A percentile compares a stretch with the other conserved stretches of the same genome.
phyloP scores from a whole-genome alignment of 2,797 vertebrate species.

The Kryptolebias ocellatus region DNA sequence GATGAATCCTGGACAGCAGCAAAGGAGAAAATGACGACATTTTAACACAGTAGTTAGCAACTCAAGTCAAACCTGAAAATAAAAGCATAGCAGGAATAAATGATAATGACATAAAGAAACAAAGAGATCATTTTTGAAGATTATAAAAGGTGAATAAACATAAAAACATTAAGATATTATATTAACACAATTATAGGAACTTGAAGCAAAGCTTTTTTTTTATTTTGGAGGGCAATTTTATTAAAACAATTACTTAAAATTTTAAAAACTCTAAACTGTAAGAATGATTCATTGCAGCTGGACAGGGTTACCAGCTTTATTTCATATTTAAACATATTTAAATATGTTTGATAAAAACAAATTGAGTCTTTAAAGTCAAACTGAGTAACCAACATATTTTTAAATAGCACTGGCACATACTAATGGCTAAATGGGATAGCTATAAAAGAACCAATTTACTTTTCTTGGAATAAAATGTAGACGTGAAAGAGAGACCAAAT shows the following conservation, averaged over 20 bases:
- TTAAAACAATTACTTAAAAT: neutral
- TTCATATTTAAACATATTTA: no score
- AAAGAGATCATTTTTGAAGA: conserved; percentile 25
- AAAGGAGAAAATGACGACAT: conserved; percentile 45
- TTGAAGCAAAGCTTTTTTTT: conserved; percentile 16
- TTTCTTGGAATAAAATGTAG: neutral
- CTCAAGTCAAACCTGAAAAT: conserved; percentile 73
- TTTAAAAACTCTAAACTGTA: neutral
- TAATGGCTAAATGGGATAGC: neutral
- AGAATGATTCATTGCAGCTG: neutral
- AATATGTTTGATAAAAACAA: neutral
- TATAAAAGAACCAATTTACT: neutral
- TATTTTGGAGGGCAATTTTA: no score
- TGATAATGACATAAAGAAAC: conserved; percentile 33
- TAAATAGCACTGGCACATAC: neutral
- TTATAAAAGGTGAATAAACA: conserved; percentile 30
- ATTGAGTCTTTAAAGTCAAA: neutral
- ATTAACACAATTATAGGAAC: conserved; percentile 19
- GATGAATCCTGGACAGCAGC: conserved; percentile 72
- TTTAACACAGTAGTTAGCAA: conserved; percentile 56
- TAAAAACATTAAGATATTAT: conserved; percentile 37
- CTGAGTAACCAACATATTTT: no score
- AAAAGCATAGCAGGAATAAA: conserved; percentile 50
- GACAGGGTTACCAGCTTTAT: fast-evolving
- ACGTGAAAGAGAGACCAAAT: conserved; percentile 33